Evolutionary conservation across 2,113 vertebrate species (phyloP), one percentile per base, ranked within the genome.

Genomic region (Hirundichthys speculiger): DNA sequence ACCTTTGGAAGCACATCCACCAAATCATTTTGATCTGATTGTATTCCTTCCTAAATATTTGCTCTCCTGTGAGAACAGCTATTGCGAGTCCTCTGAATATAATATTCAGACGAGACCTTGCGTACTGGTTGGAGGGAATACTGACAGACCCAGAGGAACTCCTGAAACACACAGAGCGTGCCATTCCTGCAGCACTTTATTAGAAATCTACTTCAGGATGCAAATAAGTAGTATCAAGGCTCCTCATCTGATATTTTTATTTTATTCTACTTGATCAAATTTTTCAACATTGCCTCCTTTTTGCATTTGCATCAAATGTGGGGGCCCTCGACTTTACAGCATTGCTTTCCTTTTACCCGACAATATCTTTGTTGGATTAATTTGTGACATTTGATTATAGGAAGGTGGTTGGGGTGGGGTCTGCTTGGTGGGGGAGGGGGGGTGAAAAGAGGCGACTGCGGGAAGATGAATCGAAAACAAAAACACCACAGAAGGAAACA

Each of bases 401-500:
- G 25, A 77, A 58, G 60, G 67, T 43, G 14, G 53, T 34, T 27
- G 46, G 40, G 18, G 8, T 63, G 46, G n/a, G 53, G 42, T 13
- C n/a, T n/a, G n/a, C n/a, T n/a, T n/a, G 60, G 67, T 43, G 16
- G 53, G n/a, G 27, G 47, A 41, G 18, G 9, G 60, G 42, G 16
- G 54, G 43, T 13, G 55, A 12, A 0, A 15, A 45, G 53, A 52
- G 16, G 45, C 10, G 10, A 47, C 51, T 38, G 54, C 59, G 63
- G 16, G 13, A 22, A 76, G 63, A 69, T 76, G 58, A 61, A 62
- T 45, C 62, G 67, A 83, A 73, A 72, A 74, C 52, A 77, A 77
- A 66, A 64, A 75, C 64, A 67, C 81, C 82, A 77, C 68, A 70
- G 81, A 84, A 67, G 69, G 69, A 85, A 79, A 88, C 84, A 86